Percentiles rank a stretch among this genome's conserved stretches.
These are phyloP conservation scores for Oncorhynchus masou DNA, from an alignment of 2,113 vertebrate species.

Conservation along the genomic window DNA sequence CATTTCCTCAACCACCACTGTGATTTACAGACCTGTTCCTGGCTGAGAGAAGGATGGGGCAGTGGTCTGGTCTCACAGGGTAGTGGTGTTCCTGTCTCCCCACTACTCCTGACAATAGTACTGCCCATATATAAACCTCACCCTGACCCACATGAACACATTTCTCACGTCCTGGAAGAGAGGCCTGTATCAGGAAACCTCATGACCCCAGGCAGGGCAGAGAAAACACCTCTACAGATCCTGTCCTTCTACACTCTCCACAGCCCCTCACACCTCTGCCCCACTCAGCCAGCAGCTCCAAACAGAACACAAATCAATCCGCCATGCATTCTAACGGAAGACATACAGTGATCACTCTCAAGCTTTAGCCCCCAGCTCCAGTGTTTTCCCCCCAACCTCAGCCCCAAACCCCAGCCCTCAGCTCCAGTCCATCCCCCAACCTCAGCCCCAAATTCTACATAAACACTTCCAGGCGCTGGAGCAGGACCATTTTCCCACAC, in stretches of 20 bases:
- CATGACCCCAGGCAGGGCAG: not conserved
- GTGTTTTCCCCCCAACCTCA: constrained; percentile 32
- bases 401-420: constrained; percentile 18
- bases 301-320: constrained; percentile 69
- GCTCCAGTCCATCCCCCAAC: constrained; percentile 62
- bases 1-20: constrained; percentile 11
- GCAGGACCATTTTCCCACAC: constrained; percentile 87
- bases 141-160: constrained; percentile 18
- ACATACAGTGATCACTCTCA: constrained; percentile 64
- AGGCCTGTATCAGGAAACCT: constrained; percentile 23
- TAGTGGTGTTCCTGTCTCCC: constrained; percentile 12
- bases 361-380: too few species aligned
- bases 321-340: constrained; percentile 81
- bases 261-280: not conserved
- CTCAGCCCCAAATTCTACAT: constrained; percentile 62
- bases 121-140: not conserved
- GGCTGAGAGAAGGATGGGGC: not conserved
- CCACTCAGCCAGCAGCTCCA: constrained; percentile 51
- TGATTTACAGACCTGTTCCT: too few species aligned
- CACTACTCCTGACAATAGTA: constrained; percentile 1
- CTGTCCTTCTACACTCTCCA: constrained; percentile 24
- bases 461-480: constrained; percentile 90
- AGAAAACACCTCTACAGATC: constrained; percentile 22
- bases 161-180: constrained; percentile 32
- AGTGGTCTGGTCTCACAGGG: not conserved